Base-by-base conservation (phyloP, 2,797 vertebrate genomes). In the Lemur catta region DNA sequence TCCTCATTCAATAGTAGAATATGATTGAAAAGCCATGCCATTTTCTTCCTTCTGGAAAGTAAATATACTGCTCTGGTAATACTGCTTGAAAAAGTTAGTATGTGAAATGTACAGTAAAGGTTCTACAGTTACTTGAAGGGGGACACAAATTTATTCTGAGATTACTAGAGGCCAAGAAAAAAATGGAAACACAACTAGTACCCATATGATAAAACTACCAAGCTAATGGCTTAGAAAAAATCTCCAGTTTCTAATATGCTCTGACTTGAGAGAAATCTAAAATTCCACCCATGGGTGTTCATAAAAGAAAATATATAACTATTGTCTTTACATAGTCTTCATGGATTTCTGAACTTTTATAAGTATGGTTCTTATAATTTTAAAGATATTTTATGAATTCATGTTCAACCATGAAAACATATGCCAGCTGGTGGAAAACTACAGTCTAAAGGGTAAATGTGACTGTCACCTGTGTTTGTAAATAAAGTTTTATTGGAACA, bases 331-430 rank as follows among this genome's bases (percentile, higher is more conserved):
- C 6, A n/a, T 3, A 43, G 48, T 38, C 28, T 72, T 76, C 52
- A 76, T 22, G 9, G 63, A 80, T 50, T 94, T 88, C 11, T 61
- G 80, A 76, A 20, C 28, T 65, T 84, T 96, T 91, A 67, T 74
- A 86, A 91, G 48, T 61, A 69, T 6, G 48, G 13, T 33, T 26
- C 76, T 30, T 59, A 74, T 7, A 46, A 69, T 67, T 84, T 91
- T 59, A 93, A 93, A 79, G 22, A 30, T 43, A 91, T 38, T 88
- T 94, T 84, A 35, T 91, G 65, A 12, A 61, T 50, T 96, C 50
- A 71, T 10, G 15, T 57, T 76, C 46, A 75, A 63, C 43, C 1
- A 78, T 22, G n/a, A 93, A 71, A 74, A n/a, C 65, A 52, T 61
- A 74, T 38, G 18, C 10, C 63, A 96, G n/a, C 11, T 35, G 20